Base-by-base conservation (phyloP, 2,113 vertebrate species). In the Scomber scombrus region DNA sequence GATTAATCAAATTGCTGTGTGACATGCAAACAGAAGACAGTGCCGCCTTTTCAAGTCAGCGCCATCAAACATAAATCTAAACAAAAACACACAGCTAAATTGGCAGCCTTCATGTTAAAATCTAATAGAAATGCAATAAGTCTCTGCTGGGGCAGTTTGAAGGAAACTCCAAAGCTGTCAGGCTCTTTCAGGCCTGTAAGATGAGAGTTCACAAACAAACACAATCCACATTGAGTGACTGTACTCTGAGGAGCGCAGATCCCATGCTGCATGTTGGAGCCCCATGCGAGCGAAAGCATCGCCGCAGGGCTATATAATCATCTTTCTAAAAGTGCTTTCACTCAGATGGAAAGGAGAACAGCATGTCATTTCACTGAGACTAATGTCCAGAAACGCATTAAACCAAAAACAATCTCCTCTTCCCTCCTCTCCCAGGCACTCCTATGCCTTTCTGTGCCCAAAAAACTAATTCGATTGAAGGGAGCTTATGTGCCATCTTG, bases 401-500 rank as follows among this genome's bases (percentile, higher is more conserved):
- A 92, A 89, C 55, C 62, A 75, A 86, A 91, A 90, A 87, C 85
- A 89, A 89, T 91, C 78, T 82, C 15, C 43, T 85, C 73, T 68
- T 88, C 82, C 89, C 84, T 87, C 71, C 75, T 87, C 89, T 90
- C 87, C 79, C 46, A 58, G 85, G 85, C 67, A 61, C 88, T 90
- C 65, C 79, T 65, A 56, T 76, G 85, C 84, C 71, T 62, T 58
- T 88, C 81, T 73, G 31, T 85, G 84, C 89, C 86, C 89, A 86
- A 90, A 84, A 90, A 81, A 82, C 88, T 87, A 93, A 93, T 93
- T 90, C 74, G 88, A 93, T 93, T 94, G 92, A 91, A 88, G 79
- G 68, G 89, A 85, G 88, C 88, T 91, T 92, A 91, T 91, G 93
- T 92, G 91, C 92, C 89, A 92, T 93, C 76, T 69, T 71, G 85